Base-by-base conservation (phyloP, 2,113 vertebrate species). In the Python bivittatus region DNA sequence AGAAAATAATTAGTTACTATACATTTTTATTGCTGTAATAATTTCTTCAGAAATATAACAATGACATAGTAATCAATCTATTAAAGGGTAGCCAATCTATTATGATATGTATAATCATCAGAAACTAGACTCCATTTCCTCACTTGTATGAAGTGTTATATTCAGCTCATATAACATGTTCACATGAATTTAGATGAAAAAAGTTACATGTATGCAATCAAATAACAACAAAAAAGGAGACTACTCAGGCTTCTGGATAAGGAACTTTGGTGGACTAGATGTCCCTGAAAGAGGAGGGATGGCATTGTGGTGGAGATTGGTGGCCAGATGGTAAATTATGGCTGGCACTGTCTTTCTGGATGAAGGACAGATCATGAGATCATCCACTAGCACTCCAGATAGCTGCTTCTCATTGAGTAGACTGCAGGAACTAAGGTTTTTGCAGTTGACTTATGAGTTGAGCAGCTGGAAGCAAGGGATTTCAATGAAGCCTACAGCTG, bases 1-100 rank as follows among this genome's bases (percentile, higher is more conserved):
- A 95, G 94, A 96, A 95, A 89, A 89, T 68, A 72, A 89, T 88
- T 79, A 83, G 90, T 88, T 93, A 92, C 91, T 94, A 89, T 23
- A 86, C 1, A 29, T 52, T 54, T 85, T 79, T 79, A 79, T 79
- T 79, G n/a, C 72, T 79, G 33, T 42, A 9, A 25, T 54, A 84
- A 85, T 85, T 84, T 92, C n/a, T 48, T 25, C 10, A 87, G n/a
- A 27, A 48, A 48, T 48, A 48, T 48, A 48, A 48, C 48, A 48
- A 79, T 79, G 7, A 79, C 42, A 79, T 7, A 42, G 42, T 79
- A 79, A 79, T 79, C 72, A 38, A 42, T 42, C 27, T 29, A 17
- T 79, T 22, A 79, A 79, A 42, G 33, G 20, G 17, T 42, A 42
- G 22, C 22, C 2, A 79, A 79, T 79, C 17, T 38, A 79, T 42